phyloP scores from a whole-genome alignment of 2,888 invertebrate species.

The Ennomos erosarius region DNA sequence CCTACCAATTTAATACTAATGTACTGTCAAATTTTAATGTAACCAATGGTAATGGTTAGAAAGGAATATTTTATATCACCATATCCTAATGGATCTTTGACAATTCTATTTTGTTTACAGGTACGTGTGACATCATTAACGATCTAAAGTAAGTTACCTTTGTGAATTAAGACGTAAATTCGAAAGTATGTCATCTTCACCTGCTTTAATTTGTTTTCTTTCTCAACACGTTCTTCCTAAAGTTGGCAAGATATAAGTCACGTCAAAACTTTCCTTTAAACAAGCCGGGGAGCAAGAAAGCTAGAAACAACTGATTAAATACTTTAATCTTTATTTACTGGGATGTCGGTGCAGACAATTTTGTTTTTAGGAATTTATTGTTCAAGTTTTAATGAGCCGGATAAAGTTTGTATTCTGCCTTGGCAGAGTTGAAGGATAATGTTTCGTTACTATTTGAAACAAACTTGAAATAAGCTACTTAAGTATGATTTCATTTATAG shows the following conservation, averaged over 20 bases:
- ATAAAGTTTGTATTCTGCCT: conserved; percentile 48
- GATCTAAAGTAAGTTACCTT: conserved; percentile 30
- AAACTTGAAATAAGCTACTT: conserved; percentile 20
- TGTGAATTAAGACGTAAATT: conserved; percentile 11
- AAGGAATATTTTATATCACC: conserved; percentile 13
- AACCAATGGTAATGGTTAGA: conserved; percentile 57
- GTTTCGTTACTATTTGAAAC: conserved; percentile 29
- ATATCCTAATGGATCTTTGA: conserved; percentile 51
- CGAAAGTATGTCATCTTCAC: conserved; percentile 41
- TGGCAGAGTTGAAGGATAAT: conserved; percentile 38
- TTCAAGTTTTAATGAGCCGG: conserved; percentile 69
- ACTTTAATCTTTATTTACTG: conserved; percentile 82
- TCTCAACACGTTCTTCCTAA: conserved; percentile 34
- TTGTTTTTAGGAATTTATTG: conserved; percentile 74
- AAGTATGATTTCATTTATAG: conserved; percentile 8
- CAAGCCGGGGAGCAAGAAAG: conserved; percentile 51
- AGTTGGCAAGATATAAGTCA: conserved; percentile 75
- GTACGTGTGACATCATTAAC: conserved; percentile 40
- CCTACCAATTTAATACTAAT: conserved; percentile 72
- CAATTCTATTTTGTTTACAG: conserved; percentile 61
- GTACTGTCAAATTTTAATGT: conserved; percentile 83
- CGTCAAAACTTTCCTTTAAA: conserved; percentile 73
- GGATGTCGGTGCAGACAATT: conserved; percentile 67
- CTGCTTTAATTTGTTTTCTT: conserved; percentile 32
- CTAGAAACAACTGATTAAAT: conserved; percentile 76